Conservation (phyloP, 2,797 vertebrate genomes). For the Calcarius lapponicus region DNA sequence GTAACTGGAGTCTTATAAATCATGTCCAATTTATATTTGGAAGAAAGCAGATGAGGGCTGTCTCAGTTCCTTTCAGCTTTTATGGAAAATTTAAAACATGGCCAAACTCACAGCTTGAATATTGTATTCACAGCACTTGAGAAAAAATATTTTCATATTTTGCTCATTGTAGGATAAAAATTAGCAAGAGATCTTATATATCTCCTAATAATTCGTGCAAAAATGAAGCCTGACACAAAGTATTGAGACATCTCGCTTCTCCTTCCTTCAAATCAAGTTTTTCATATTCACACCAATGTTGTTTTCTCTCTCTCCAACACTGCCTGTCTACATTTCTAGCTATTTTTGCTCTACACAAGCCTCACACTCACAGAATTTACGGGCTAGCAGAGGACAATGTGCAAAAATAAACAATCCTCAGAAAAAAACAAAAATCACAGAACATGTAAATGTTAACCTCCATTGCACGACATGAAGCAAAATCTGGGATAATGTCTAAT, state of each 20-base stretch:
- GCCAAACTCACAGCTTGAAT: conserved; percentile 54
- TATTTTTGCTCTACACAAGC: neutral
- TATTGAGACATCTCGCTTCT: neutral
- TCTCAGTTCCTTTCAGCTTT: conserved; percentile 19
- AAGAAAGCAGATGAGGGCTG: conserved; percentile 22
- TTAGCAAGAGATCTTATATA: neutral
- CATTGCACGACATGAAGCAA: neutral
- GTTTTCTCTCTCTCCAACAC: neutral
- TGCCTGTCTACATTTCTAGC: neutral
- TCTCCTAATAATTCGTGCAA: neutral
- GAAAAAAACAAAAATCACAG: neutral
- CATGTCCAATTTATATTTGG: conserved; percentile 32
- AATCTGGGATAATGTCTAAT: neutral
- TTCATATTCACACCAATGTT: neutral
- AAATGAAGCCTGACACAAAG: conserved; percentile 13
- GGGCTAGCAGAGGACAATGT: neutral
- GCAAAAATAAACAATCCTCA: neutral
- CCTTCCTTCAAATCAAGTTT: neutral
- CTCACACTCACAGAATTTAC: neutral
- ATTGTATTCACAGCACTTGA: conserved; percentile 19
- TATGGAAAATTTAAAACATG: conserved; percentile 45
- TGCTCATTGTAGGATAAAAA: conserved; percentile 15
- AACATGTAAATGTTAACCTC: neutral
- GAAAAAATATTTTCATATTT: neutral
- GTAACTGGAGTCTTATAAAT: conserved; percentile 22